A percentile compares a stretch with the other conserved stretches of the same genome.
Conservation (phyloP, 2,797 vertebrate genomes). For the Eidolon dupreanum region DNA sequence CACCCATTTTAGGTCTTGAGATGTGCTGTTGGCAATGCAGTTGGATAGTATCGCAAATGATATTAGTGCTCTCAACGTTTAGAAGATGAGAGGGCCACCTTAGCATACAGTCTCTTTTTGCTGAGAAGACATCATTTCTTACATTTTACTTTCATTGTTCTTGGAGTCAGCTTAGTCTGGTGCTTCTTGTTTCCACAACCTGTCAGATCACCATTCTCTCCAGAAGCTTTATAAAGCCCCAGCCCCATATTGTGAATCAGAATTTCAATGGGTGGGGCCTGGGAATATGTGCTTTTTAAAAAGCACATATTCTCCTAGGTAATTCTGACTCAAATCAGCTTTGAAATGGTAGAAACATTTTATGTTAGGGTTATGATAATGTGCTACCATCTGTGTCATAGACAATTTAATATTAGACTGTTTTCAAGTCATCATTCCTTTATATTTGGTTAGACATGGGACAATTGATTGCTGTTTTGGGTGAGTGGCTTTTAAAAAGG, state of each 20-base stretch:
- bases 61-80: neutral
- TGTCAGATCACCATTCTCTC: neutral
- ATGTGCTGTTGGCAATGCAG: neutral
- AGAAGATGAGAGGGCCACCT: neutral
- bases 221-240: neutral
- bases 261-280: neutral
- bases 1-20: neutral
- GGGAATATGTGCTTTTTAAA: neutral
- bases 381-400: neutral
- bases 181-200: neutral
- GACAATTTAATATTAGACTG: neutral
- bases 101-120: neutral
- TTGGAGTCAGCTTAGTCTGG: neutral
- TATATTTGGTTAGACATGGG: neutral
- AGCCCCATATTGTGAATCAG: neutral
- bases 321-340: slow-evolving; percentile 22
- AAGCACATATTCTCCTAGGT: neutral
- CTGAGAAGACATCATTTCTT: neutral
- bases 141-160: neutral
- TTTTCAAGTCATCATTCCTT: neutral
- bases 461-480: slow-evolving; percentile 3
- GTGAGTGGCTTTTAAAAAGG: slow-evolving; percentile 16
- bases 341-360: slow-evolving; percentile 30
- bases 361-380: neutral
- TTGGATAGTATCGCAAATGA: neutral